A percentile compares a stretch with the other conserved stretches of the same genome.
These are phyloP conservation scores for Catocala nupta DNA, from an alignment of 2,888 invertebrate genomes.

Conservation along the genomic window DNA sequence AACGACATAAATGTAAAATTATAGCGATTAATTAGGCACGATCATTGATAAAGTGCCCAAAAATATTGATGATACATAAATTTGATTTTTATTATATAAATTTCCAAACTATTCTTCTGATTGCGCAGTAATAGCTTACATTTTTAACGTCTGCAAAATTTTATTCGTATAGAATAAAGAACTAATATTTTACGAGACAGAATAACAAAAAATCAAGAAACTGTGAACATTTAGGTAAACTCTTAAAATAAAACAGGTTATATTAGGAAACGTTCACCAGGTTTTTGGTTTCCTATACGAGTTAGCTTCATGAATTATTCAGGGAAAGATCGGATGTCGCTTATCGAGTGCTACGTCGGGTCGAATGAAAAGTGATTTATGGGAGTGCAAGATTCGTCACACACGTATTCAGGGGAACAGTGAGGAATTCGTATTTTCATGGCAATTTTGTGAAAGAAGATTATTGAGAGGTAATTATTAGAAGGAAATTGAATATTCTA, in stretches of 20 bases:
- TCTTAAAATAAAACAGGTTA: conserved; percentile 21
- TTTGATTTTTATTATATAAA: too few relatives aligned
- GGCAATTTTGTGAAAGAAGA: not conserved
- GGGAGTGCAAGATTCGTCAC: conserved; percentile 38
- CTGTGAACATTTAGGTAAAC: too few relatives aligned
- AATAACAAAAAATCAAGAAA: too few relatives aligned
- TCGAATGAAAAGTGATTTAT: conserved; percentile 60
- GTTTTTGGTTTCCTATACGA: conserved; percentile 52
- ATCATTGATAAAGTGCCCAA: too few relatives aligned
- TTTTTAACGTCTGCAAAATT: too few relatives aligned
- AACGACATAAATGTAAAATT: too few relatives aligned
- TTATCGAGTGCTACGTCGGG: conserved; percentile 58
- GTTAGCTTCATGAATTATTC: conserved; percentile 65
- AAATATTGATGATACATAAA: too few relatives aligned
- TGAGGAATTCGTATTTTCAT: conserved; percentile 9
- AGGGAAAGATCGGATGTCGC: conserved; percentile 57
- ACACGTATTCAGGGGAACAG: not conserved
- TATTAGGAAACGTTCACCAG: conserved; percentile 11
- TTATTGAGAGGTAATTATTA: not conserved
- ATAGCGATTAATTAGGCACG: too few relatives aligned
- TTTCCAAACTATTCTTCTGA: too few relatives aligned
- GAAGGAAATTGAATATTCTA: not conserved
- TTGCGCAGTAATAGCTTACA: too few relatives aligned
- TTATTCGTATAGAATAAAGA: too few relatives aligned
- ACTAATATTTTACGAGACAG: too few relatives aligned